phyloP scores from a whole-genome alignment of 2,888 invertebrate species.

The Drosophila siamana region DNA sequence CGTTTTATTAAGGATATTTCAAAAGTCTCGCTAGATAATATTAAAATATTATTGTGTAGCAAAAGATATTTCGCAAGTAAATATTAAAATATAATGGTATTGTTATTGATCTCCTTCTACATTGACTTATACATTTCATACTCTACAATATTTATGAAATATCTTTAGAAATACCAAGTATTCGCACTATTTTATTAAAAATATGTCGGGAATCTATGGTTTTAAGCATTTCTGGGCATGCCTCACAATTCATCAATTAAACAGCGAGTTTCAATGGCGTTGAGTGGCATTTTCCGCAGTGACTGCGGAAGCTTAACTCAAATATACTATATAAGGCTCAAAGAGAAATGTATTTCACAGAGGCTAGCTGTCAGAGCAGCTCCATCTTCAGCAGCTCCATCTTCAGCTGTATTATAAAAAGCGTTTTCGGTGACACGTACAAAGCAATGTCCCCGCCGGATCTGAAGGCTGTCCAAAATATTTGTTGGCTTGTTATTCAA shows the following conservation, averaged over 20 bases:
- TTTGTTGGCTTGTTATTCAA: constrained; percentile 70
- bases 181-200: too few relatives aligned
- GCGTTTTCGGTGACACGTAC: constrained; percentile 25
- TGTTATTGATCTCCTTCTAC: too few relatives aligned
- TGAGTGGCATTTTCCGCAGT: constrained; percentile 28
- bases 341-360: constrained; percentile 47
- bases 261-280: constrained; percentile 3
- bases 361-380: constrained; percentile 46
- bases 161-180: too few relatives aligned
- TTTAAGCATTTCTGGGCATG: not conserved
- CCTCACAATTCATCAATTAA: constrained; percentile 33
- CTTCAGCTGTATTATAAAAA: constrained; percentile 37
- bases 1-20: too few relatives aligned
- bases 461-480: constrained; percentile 60
- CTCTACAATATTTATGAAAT: too few relatives aligned
- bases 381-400: constrained; percentile 37
- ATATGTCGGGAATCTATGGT: not conserved
- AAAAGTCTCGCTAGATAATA: too few relatives aligned
- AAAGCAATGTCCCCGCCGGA: constrained; percentile 45
- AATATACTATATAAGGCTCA: constrained; percentile 38
- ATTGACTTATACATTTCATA: too few relatives aligned
- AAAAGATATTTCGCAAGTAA: too few relatives aligned
- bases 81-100: too few relatives aligned
- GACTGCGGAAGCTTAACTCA: constrained; percentile 32
- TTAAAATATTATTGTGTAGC: too few relatives aligned